Conservation (phyloP, 1,140 invertebrate genomes). For the Eumeta japonica region DNA sequence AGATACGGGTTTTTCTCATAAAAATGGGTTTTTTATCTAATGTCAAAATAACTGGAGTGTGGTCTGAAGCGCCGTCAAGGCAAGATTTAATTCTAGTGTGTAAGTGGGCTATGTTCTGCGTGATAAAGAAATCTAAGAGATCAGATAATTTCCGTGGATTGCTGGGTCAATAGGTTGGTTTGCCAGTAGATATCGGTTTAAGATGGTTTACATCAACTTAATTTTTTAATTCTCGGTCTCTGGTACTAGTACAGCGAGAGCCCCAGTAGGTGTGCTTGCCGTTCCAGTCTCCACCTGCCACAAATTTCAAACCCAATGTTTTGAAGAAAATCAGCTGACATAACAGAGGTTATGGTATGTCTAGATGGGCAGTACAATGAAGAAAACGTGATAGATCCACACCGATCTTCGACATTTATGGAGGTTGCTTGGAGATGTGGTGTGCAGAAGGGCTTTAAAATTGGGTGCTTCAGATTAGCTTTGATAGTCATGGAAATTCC, state of each 20-base stretch:
- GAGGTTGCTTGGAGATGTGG: slow-evolving; percentile 14
- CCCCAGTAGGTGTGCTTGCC: slow-evolving; percentile 13
- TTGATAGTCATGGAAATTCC: slow-evolving; percentile 16
- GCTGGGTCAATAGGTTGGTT: slow-evolving; percentile 11
- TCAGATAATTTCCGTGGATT: slow-evolving; percentile 7
- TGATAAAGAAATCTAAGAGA: slow-evolving; percentile 9
- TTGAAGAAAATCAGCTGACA: slow-evolving; percentile 9
- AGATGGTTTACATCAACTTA: slow-evolving; percentile 5
- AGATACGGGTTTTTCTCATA: background rate
- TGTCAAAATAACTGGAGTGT: slow-evolving; percentile 7
- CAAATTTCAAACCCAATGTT: slow-evolving; percentile 7
- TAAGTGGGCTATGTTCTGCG: background rate
- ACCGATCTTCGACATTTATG: slow-evolving; percentile 3
- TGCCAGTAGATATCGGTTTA: slow-evolving; percentile 1
- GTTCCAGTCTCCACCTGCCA: slow-evolving; percentile 18
- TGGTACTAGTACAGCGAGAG: slow-evolving; percentile 8
- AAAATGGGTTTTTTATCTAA: slow-evolving; percentile 1
- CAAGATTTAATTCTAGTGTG: background rate
- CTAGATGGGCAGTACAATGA: slow-evolving; percentile 16
- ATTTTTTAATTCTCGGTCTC: slow-evolving; percentile 11
- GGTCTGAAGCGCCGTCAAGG: slow-evolving; percentile 3
- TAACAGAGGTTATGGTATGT: slow-evolving; percentile 8
- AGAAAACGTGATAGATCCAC: slow-evolving; percentile 4
- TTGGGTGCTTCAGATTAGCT: slow-evolving; percentile 9
- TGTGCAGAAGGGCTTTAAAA: slow-evolving; percentile 5